A percentile compares a stretch with the other conserved stretches of the same genome.
phyloP scores from a whole-genome alignment of 2,797 vertebrate species.

The Trichosurus vulpecula region DNA sequence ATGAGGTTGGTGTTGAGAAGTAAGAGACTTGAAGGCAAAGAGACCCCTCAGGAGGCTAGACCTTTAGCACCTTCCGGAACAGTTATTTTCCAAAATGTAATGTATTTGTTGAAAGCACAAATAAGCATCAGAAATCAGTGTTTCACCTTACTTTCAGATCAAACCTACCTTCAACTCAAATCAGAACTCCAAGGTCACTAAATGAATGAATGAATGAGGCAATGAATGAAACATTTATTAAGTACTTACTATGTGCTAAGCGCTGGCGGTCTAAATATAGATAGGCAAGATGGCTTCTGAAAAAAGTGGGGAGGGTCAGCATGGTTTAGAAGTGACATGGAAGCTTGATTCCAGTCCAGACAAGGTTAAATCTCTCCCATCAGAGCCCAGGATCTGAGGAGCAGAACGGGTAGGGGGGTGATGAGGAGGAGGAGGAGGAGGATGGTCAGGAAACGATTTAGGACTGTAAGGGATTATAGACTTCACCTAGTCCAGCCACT shows the following conservation, averaged over 20 bases:
- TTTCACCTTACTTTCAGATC: background rate
- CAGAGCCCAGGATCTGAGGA: background rate
- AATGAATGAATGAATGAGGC: background rate
- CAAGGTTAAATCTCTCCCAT: background rate
- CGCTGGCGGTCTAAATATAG: background rate
- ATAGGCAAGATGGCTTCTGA: background rate
- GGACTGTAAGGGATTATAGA: background rate
- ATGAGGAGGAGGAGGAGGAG: background rate
- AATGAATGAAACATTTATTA: background rate
- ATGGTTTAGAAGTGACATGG: background rate
- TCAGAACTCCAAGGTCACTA: background rate
- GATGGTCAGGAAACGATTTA: background rate
- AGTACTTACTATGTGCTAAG: background rate
- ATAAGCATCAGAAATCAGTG: background rate
- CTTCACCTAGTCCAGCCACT: background rate
- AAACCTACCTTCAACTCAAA: background rate
- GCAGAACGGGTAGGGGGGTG: background rate
- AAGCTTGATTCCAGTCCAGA: background rate
- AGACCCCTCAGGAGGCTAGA: background rate
- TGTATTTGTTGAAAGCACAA: background rate
- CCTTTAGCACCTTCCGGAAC: background rate
- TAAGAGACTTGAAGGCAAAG: background rate
- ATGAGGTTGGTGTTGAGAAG: background rate
- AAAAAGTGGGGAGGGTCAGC: background rate
- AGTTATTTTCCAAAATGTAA: background rate